Evolutionary conservation across 2,888 invertebrate genomes (phyloP).

Genomic region (Drosophila testacea): DNA sequence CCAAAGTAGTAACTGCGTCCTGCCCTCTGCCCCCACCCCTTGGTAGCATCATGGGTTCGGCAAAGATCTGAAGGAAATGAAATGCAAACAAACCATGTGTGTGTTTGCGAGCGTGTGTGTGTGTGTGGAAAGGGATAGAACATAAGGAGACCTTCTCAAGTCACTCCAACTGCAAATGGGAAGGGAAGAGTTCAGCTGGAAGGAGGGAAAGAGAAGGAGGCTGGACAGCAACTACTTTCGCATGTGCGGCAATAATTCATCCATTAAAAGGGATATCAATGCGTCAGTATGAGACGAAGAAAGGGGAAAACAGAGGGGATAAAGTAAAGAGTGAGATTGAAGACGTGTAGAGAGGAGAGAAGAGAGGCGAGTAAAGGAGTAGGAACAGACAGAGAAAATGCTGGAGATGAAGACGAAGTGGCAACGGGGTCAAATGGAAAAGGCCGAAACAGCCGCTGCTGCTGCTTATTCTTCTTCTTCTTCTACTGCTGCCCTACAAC

Average conservation of each 20-base stretch:
- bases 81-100: constrained; percentile 72
- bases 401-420: constrained; percentile 55
- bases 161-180: constrained; percentile 31
- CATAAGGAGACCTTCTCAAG: constrained; percentile 53
- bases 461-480: constrained; percentile 1
- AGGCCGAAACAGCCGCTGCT: constrained; percentile 56
- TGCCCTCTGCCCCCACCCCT: background rate
- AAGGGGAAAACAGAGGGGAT: constrained; percentile 20
- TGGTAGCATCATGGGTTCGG: constrained; percentile 4
- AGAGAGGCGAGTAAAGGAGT: constrained; percentile 11
- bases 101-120: constrained; percentile 17
- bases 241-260: constrained; percentile 84
- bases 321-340: constrained; percentile 16
- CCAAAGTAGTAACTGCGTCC: constrained; percentile 16
- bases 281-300: constrained; percentile 54
- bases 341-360: constrained; percentile 1
- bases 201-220: background rate
- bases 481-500: constrained; percentile 49
- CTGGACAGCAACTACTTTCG: constrained; percentile 80
- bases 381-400: constrained; percentile 3
- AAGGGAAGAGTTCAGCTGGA: constrained; percentile 21
- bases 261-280: constrained; percentile 84
- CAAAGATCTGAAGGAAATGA: constrained; percentile 71
- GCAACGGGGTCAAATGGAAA: constrained; percentile 79
- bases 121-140: constrained; percentile 61